Evolutionary conservation across 2,888 invertebrate species (phyloP), one percentile per base, ranked within the genome.

Genomic region (Drosophila macrothrix): DNA sequence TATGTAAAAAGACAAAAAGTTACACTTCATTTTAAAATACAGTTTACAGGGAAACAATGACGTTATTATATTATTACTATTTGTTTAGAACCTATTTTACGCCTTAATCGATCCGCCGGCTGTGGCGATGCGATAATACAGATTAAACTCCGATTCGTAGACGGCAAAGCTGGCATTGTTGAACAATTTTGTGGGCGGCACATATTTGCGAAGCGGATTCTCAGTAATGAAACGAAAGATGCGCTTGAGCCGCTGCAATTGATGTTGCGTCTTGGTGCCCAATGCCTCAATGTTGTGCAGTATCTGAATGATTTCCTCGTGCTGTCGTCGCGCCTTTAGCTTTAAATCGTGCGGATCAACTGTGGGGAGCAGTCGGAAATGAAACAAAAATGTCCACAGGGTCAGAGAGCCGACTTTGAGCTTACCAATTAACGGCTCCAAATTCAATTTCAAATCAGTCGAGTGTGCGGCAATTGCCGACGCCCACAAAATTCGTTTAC

Each of bases 111-210:
- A 84, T 49, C 84, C 84, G 4, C 90, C 91, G 60, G 80, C 82
- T 7, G 86, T 88, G 41, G 91, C 91, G 80, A 93, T 93, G 61
- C 93, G 92, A 90, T 94, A 94, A 93, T 94, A 94, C 80, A 93
- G 91, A 68, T 82, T 84, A 61, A 91, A 93, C 73, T 93, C 93
- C 4, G 90, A 72, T 69, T 93, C 93, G 78, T 92, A 93, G 68
- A 92, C 92, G 33, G 82, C 64, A 78, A 87, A 93, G 19, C 84
- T 91, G 78, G 89, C 90, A 76, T 93, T 92, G 53, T 93, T 92
- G 28, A 84, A 89, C 10, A 67, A 60, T 64, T 78, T 92, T 5
- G 84, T 78, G 22, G 89, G 73, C 29, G 93, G 93, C 67, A 93
- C 92, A 70, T 87, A 93, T 16, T 89, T 83, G 0, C 88, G 84